Conservation (phyloP, 2,113 vertebrate genomes). For the Nyctereutes procyonoides region DNA sequence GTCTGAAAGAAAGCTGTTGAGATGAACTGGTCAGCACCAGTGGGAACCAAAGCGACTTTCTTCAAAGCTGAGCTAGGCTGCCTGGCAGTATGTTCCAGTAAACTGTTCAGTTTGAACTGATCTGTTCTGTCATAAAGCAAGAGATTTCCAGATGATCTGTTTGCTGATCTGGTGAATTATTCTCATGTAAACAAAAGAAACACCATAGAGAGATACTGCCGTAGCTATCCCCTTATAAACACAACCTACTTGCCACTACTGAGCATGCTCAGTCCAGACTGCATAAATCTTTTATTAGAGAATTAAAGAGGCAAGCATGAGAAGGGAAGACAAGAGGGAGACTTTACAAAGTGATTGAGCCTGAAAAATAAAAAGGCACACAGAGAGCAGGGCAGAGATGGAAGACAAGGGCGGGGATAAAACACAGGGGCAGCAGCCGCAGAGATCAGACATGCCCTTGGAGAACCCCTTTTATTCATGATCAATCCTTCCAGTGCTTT, state of each 20-base stretch:
- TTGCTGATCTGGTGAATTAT: constrained; percentile 44
- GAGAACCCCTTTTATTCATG: background rate
- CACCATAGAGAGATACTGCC: background rate
- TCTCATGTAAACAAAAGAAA: constrained; percentile 27
- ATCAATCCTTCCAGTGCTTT: background rate
- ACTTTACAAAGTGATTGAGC: background rate
- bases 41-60: background rate
- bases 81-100: background rate
- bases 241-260: background rate
- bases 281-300: constrained; percentile 21
- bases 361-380: background rate
- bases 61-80: background rate
- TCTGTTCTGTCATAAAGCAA: constrained; percentile 50
- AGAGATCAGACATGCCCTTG: background rate
- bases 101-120: constrained; percentile 36
- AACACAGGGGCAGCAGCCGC: background rate
- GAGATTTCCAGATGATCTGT: constrained; percentile 44
- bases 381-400: background rate
- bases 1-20: background rate
- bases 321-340: background rate
- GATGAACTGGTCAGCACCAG: constrained; percentile 22
- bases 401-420: background rate
- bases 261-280: background rate
- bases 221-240: background rate
- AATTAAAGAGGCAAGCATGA: background rate